Conservation (phyloP, 2,797 vertebrate species). For the Gymnocypris eckloni region DNA sequence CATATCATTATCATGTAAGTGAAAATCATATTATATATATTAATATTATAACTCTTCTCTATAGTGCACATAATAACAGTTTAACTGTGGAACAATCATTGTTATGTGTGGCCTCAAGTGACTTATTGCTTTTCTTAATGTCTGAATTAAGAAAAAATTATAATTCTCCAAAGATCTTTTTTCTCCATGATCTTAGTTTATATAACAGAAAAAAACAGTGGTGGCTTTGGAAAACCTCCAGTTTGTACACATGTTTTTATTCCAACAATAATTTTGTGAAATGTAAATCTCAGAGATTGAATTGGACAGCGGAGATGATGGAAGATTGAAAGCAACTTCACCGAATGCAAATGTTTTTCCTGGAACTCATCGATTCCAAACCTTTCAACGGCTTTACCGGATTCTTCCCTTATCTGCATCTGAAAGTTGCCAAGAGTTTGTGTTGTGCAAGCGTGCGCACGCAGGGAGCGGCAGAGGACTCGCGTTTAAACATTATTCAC, state of each 20-base stretch:
- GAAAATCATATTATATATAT: too few species aligned
- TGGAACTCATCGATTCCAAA: slow-evolving; percentile 55
- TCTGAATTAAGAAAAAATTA: not conserved
- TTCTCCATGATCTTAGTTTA: not conserved
- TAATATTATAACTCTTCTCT: not conserved
- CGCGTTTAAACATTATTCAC: slow-evolving; percentile 36
- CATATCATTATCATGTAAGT: too few species aligned
- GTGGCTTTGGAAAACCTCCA: slow-evolving; percentile 1
- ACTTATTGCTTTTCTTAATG: not conserved
- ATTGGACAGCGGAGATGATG: slow-evolving; percentile 5
- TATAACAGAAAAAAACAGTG: not conserved
- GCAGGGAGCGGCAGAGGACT: not conserved
- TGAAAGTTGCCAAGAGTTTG: slow-evolving; percentile 43
- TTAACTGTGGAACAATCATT: not conserved
- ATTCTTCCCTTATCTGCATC: slow-evolving; percentile 52
- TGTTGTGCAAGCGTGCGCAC: slow-evolving; percentile 45
- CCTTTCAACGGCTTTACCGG: slow-evolving; percentile 34
- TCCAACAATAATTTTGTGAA: slow-evolving; percentile 32
- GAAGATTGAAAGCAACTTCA: slow-evolving; percentile 32
- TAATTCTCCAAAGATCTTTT: not conserved
- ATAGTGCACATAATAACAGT: not conserved
- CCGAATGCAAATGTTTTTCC: slow-evolving; percentile 41
- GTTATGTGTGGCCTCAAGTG: not conserved
- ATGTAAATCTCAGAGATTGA: slow-evolving; percentile 9
- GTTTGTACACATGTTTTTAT: slow-evolving; percentile 16